phyloP scores from a whole-genome alignment of 2,888 invertebrate species.

The Perizoma affinitatum region DNA sequence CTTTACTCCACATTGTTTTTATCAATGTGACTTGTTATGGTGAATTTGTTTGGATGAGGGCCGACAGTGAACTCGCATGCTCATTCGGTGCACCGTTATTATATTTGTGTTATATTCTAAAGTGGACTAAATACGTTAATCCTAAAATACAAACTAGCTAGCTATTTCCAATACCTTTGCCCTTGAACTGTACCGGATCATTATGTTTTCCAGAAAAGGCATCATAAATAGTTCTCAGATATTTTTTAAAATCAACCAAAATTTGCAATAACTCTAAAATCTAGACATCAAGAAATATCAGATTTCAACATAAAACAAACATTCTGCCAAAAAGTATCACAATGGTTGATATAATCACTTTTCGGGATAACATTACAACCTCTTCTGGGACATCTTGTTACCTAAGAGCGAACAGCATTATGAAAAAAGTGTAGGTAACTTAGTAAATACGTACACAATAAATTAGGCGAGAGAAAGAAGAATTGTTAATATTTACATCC shows the following conservation, averaged over 20 bases:
- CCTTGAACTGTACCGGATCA: background rate
- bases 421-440: slow-evolving; percentile 27
- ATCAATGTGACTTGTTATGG: background rate
- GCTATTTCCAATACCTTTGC: slow-evolving; percentile 12
- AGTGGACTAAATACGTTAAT: slow-evolving; percentile 61
- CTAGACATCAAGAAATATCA: too few species aligned
- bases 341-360: background rate
- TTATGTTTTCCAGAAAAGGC: too few species aligned
- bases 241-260: too few species aligned
- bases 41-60: slow-evolving; percentile 40
- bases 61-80: slow-evolving; percentile 74
- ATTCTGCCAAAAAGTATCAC: too few species aligned
- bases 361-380: background rate
- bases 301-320: too few species aligned
- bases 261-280: too few species aligned
- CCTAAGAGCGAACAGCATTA: slow-evolving; percentile 12
- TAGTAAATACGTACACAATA: slow-evolving; percentile 52
- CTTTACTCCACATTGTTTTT: too few species aligned
- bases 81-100: slow-evolving; percentile 65
- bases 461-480: slow-evolving; percentile 51
- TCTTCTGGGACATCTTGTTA: slow-evolving; percentile 1
- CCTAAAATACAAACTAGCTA: slow-evolving; percentile 64
- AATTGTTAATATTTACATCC: slow-evolving; percentile 53
- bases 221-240: too few species aligned
- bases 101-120: slow-evolving; percentile 47